Conservation (phyloP, 2,113 vertebrate species). For the Nymphicus hollandicus region DNA sequence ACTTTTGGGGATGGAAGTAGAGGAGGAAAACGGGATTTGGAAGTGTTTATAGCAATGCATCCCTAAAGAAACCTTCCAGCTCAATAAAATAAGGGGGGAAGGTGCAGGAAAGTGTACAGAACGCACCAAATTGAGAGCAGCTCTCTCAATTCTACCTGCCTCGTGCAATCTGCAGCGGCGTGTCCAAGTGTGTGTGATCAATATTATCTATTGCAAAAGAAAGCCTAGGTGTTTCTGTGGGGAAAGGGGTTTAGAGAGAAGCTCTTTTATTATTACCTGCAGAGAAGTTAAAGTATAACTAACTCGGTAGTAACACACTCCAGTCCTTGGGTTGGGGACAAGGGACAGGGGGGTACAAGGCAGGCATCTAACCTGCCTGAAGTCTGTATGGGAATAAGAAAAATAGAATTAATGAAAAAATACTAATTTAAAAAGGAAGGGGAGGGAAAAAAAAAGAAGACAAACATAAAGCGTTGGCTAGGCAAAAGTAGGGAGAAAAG, state of each 20-base stretch:
- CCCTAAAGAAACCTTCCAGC: background rate
- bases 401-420: background rate
- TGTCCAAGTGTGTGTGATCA: background rate
- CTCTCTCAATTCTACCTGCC: background rate
- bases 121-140: accelerated
- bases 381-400: background rate
- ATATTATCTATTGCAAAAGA: background rate
- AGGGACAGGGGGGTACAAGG: background rate
- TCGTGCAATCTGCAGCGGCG: accelerated
- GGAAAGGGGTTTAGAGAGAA: conserved; percentile 51
- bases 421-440: background rate
- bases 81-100: background rate
- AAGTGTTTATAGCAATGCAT: background rate
- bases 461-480: background rate
- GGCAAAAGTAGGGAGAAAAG: background rate
- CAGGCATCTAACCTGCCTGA: conserved; percentile 16
- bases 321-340: background rate
- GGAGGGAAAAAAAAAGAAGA: background rate
- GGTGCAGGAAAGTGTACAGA: background rate
- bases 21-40: background rate
- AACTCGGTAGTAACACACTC: conserved; percentile 45
- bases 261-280: conserved; percentile 65
- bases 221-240: background rate
- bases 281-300: conserved; percentile 63
- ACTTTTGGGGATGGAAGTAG: background rate